Evolutionary conservation across 2,888 invertebrate species (phyloP), one percentile per base, ranked within the genome.

Genomic region (Macrophya alboannulata): DNA sequence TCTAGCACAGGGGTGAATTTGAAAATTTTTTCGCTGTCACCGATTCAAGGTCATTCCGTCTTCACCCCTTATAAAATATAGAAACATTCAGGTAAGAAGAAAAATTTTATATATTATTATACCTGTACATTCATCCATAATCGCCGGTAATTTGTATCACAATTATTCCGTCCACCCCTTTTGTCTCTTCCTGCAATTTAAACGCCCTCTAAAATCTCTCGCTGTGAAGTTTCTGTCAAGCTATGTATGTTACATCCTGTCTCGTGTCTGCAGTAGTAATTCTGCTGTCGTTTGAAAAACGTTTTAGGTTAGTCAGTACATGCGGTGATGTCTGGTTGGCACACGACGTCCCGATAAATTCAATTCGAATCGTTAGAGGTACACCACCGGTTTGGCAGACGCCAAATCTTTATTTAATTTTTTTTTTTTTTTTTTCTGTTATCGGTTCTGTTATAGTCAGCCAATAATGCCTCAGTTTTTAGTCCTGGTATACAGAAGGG

Each of bases 351-450:
- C 37, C 87, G 85, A 88, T 87, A 88, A 90, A 90, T 90, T 89
- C 87, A 86, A 89, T 90, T 89, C 87, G 79, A 85, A 87, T 86
- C 87, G 86, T 87, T 87, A 86, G 84, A 84, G 87, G 82, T 87
- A 72, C 76, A 82, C 86, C 87, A 84, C 85, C 74, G 85, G 85
- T 85, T 88, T 89, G 88, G 89, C 90, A 89, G 77, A 72, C 77
- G 15, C n/a, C 21, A n/a, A 55, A 77, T 77, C 55, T 65, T 37
- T 81, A 12, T 51, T 37, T 25, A n/a, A 51, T 77, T 17, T 31
- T 4, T 48, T 48, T 48, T 48, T 48, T 48, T 48, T 48, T 12
- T 62, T 25, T 25, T 12, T 25, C 0, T 12, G 9, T 62, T 62
- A 62, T 62, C 62, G 62, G 55, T 43, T 45, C 72, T 45, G 12